A percentile compares a stretch with the other conserved stretches of the same genome.
Evolutionary conservation across 2,888 invertebrate genomes (phyloP).

Genomic region (Ectemnius cavifrons): DNA sequence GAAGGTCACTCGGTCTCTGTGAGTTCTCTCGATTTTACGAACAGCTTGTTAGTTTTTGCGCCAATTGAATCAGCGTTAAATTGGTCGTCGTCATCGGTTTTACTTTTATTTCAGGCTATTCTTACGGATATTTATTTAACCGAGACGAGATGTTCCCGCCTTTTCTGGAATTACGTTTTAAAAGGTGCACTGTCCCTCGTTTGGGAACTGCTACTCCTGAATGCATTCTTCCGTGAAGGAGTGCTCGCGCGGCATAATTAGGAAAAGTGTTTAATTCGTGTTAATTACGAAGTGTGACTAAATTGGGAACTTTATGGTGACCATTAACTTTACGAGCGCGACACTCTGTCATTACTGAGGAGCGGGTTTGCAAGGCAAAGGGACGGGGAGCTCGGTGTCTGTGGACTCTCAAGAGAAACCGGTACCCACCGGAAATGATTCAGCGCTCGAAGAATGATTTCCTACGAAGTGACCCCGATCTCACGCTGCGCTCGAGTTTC

Average conservation of each 20-base stretch:
- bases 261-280: conserved; percentile 7
- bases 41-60: conserved; percentile 16
- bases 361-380: not conserved
- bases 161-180: too few relatives aligned
- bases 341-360: conserved; percentile 4
- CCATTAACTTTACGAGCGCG: conserved; percentile 22
- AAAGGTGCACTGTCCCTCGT: too few relatives aligned
- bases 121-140: not conserved
- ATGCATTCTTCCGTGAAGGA: not conserved
- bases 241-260: not conserved
- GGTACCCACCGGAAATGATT: conserved; percentile 46
- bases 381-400: not conserved
- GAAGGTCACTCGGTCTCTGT: conserved; percentile 58
- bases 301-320: conserved; percentile 20
- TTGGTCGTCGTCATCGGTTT: too few relatives aligned
- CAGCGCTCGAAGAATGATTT: conserved; percentile 45
- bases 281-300: conserved; percentile 18
- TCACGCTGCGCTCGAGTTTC: conserved; percentile 16
- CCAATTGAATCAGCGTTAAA: conserved; percentile 13
- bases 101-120: too few relatives aligned
- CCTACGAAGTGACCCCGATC: conserved; percentile 33
- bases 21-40: conserved; percentile 36
- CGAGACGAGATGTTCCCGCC: not conserved
- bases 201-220: too few relatives aligned
- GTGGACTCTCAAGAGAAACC: conserved; percentile 28